A percentile compares a stretch with the other conserved stretches of the same genome.
Conservation (phyloP, 1,140 invertebrate genomes). For the Aphelenchoides avenae region DNA sequence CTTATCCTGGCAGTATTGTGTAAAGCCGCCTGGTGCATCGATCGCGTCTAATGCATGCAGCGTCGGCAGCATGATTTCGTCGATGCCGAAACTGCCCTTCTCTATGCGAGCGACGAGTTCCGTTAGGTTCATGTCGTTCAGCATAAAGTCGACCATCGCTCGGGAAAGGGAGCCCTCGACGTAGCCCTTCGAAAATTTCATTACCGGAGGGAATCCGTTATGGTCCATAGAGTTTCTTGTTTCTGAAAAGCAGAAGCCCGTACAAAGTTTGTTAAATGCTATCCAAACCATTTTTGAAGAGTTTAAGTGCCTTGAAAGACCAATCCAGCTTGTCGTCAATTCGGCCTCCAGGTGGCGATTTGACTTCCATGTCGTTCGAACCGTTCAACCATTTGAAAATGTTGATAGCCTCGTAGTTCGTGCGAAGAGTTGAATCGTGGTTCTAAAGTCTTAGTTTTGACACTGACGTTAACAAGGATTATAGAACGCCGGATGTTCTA, state of each 20-base stretch:
- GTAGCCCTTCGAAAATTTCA: constrained; percentile 21
- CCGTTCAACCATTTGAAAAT: constrained; percentile 26
- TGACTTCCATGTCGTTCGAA: constrained; percentile 24
- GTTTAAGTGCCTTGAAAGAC: constrained; percentile 1
- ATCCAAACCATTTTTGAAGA: too few relatives aligned
- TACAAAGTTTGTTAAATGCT: too few relatives aligned
- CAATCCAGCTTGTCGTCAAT: constrained; percentile 10
- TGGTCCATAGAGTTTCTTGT: not conserved
- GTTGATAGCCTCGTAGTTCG: constrained; percentile 23
- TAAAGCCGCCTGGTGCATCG: constrained; percentile 21
- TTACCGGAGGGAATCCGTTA: not conserved
- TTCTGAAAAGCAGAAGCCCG: too few relatives aligned
- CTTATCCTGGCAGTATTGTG: constrained; percentile 15
- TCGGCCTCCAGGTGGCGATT: not conserved
- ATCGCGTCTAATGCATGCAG: constrained; percentile 14
- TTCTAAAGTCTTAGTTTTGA: constrained; percentile 11
- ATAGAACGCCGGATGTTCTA: not conserved
- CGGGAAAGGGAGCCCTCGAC: constrained; percentile 10
- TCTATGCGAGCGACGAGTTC: constrained; percentile 1
- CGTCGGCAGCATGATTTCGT: constrained; percentile 14
- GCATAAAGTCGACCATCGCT: constrained; percentile 21
- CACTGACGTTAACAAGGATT: constrained; percentile 1
- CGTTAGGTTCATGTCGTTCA: constrained; percentile 16
- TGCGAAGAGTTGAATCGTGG: constrained; percentile 23
- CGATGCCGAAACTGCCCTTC: not conserved